phyloP scores from a whole-genome alignment of 2,888 invertebrate species.

The Pardosa pseudoannulata region DNA sequence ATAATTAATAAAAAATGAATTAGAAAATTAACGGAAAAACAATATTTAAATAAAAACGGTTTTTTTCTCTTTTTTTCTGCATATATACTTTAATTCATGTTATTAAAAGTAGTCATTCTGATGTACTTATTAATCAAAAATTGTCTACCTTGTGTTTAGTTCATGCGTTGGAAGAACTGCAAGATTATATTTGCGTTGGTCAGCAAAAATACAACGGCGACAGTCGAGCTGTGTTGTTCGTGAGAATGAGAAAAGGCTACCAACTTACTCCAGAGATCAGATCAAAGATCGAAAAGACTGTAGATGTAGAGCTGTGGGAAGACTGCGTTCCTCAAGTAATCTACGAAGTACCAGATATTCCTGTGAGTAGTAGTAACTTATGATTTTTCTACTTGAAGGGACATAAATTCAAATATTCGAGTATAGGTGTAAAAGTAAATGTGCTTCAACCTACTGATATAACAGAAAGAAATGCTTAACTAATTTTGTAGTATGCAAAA shows the following conservation, averaged over 20 bases:
- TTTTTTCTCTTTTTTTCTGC: background rate
- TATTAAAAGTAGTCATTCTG: too few species aligned
- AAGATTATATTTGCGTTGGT: slow-evolving; percentile 54
- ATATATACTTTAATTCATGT: too few species aligned
- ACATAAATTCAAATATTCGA: too few species aligned
- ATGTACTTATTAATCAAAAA: background rate
- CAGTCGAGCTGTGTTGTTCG: slow-evolving; percentile 49
- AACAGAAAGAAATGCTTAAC: too few species aligned
- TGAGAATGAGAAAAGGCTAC: slow-evolving; percentile 50
- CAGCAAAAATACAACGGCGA: slow-evolving; percentile 42
- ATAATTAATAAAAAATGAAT: too few species aligned
- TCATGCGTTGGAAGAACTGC: slow-evolving; percentile 48
- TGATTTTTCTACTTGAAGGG: too few species aligned
- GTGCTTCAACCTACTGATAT: too few species aligned
- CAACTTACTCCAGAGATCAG: slow-evolving; percentile 16
- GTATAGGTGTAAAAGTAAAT: too few species aligned
- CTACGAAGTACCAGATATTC: slow-evolving; percentile 43
- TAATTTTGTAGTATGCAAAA: too few species aligned
- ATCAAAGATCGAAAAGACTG: slow-evolving; percentile 19
- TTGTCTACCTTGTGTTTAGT: slow-evolving; percentile 22
- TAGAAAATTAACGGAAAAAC: too few species aligned
- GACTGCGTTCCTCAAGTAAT: slow-evolving; percentile 53
- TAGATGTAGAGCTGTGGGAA: slow-evolving; percentile 30
- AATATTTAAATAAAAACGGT: too few species aligned
- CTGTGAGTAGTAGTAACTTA: slow-evolving; percentile 61